A percentile compares a stretch with the other conserved stretches of the same genome.
Conservation (phyloP, 2,797 vertebrate genomes). For the Iguana delicatissima region DNA sequence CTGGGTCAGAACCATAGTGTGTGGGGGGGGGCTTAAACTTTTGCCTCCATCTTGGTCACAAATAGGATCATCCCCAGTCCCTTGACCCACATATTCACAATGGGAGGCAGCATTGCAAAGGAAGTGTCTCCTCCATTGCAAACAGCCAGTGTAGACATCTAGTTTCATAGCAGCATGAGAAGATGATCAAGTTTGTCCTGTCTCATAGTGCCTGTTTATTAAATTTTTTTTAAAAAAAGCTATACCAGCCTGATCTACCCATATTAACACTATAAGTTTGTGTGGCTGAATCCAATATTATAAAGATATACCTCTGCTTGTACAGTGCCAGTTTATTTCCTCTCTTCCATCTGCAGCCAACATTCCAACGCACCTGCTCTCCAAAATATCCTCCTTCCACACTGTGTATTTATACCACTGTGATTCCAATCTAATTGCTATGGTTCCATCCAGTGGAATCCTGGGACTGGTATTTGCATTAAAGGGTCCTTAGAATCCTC, state of each 20-base stretch:
- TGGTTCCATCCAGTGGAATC: no score
- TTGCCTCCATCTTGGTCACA: not conserved
- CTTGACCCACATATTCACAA: not conserved
- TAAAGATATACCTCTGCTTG: not conserved
- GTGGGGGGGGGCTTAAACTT: not conserved
- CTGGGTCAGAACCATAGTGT: not conserved
- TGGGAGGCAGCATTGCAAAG: no score
- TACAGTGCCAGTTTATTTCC: not conserved
- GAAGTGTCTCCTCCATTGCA: not conserved
- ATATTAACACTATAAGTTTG: not conserved
- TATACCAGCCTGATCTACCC: not conserved
- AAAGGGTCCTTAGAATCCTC: no score
- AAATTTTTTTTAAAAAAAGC: not conserved
- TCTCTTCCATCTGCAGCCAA: no score
- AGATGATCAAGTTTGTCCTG: not conserved
- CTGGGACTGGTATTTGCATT: no score
- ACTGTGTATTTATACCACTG: no score
- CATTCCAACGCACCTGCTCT: no score
- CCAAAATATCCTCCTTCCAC: no score
- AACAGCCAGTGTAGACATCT: not conserved
- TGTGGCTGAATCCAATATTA: no score
- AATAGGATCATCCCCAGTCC: not conserved
- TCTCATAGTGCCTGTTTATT: not conserved
- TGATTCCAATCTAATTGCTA: no score
- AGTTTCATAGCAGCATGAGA: not conserved